A percentile compares a stretch with the other conserved stretches of the same genome.
These are phyloP conservation scores for Campoletis sonorensis DNA, from an alignment of 1,140 invertebrate genomes.

Conservation along the genomic window DNA sequence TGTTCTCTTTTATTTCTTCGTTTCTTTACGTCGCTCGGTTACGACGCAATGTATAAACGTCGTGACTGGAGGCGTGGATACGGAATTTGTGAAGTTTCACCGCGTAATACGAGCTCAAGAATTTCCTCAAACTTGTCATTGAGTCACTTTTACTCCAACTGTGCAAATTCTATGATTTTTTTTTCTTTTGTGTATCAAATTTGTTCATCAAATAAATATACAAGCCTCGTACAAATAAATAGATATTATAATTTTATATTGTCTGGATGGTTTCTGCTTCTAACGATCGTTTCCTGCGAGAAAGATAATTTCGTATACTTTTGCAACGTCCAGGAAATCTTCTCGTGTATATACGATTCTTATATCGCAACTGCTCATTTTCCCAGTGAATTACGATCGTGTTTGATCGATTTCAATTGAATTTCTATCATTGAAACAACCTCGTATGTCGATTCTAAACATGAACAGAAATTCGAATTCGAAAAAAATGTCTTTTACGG, in stretches of 20 bases:
- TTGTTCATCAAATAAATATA: background rate
- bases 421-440: too few species aligned
- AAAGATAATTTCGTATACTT: slow-evolving; percentile 33
- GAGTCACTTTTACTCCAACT: background rate
- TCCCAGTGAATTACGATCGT: too few species aligned
- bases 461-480: too few species aligned
- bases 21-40: background rate
- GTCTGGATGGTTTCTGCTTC: background rate
- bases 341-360: background rate
- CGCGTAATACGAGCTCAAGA: slow-evolving; percentile 16
- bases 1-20: too few species aligned
- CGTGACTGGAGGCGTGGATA: background rate
- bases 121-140: background rate
- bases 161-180: background rate
- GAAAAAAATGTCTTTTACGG: too few species aligned
- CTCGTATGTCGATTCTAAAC: too few species aligned
- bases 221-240: background rate
- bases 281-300: slow-evolving; percentile 19
- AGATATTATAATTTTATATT: background rate
- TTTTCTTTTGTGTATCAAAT: background rate
- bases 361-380: too few species aligned
- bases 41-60: slow-evolving; percentile 28
- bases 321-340: slow-evolving; percentile 2
- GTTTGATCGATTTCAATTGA: too few species aligned
- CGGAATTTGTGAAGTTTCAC: slow-evolving; percentile 24